Evolutionary conservation across 1,140 invertebrate genomes (phyloP).

Genomic region (Leguminivora glycinivorella): DNA sequence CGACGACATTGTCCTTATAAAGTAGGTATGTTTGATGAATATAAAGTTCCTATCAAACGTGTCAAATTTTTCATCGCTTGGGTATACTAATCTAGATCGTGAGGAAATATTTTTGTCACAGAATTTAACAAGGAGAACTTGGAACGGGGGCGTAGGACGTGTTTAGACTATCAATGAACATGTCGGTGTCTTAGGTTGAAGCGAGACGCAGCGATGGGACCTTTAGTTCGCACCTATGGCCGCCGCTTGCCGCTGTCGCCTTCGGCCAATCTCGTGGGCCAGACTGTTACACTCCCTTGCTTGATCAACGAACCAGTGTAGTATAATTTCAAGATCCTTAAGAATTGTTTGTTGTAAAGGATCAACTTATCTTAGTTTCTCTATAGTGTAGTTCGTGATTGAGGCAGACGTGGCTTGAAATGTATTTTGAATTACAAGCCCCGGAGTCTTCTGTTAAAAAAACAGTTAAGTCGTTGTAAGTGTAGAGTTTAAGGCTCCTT

Average conservation of each 20-base stretch:
- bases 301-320: neutral
- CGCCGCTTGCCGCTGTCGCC: no score
- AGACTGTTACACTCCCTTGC: neutral
- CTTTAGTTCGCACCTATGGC: no score
- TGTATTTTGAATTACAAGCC: neutral
- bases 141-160: slow-evolving; percentile 17
- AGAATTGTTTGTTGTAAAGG: neutral
- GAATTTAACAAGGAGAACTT: slow-evolving; percentile 5
- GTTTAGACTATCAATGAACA: neutral
- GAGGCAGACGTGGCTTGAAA: neutral
- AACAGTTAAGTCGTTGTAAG: neutral
- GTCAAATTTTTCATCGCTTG: neutral
- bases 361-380: neutral
- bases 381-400: neutral
- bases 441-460: neutral
- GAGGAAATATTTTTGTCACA: slow-evolving; percentile 15
- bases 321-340: neutral
- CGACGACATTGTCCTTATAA: neutral
- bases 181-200: neutral
- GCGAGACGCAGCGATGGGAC: no score
- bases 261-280: no score
- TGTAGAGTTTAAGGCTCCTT: neutral
- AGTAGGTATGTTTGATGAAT: neutral
- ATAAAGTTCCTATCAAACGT: neutral
- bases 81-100: slow-evolving; percentile 23